phyloP scores from a whole-genome alignment of 2,113 vertebrate species.

The Jacana jacana region DNA sequence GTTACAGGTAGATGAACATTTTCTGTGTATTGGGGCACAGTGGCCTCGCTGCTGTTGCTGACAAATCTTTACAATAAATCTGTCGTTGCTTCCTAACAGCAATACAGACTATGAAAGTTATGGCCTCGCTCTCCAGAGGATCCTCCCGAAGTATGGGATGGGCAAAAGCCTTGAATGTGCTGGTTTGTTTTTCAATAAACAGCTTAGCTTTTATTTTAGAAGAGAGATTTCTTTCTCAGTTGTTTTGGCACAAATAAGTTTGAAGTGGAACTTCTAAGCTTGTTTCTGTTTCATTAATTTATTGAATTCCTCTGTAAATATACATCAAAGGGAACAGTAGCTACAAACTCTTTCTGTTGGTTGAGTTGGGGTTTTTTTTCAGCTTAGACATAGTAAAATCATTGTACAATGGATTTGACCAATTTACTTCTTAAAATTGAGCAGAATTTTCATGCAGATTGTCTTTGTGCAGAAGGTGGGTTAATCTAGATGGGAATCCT shows the following conservation, averaged over 20 bases:
- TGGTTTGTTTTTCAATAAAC: not conserved
- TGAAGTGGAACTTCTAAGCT: not conserved
- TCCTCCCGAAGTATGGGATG: not conserved
- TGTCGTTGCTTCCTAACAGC: not conserved
- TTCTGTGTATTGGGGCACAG: not conserved
- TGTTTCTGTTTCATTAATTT: not conserved
- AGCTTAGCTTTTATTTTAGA: not conserved
- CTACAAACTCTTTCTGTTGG: not conserved
- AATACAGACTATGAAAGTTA: not conserved
- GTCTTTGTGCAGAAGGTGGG: not conserved
- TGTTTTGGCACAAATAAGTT: not conserved
- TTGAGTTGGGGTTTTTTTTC: not conserved
- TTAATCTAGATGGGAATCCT: not conserved
- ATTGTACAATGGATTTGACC: not conserved
- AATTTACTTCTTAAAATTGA: not conserved
- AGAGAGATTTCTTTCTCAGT: not conserved
- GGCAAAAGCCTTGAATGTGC: not conserved
- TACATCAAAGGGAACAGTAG: not conserved
- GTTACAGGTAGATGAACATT: not conserved
- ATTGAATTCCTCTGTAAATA: not conserved
- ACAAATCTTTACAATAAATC: not conserved
- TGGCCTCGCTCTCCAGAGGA: not conserved
- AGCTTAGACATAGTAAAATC: not conserved
- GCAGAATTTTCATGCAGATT: not conserved
- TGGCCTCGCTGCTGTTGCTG: not conserved